Base-by-base conservation (phyloP, 1,140 invertebrate genomes). In the Euura lappo region DNA sequence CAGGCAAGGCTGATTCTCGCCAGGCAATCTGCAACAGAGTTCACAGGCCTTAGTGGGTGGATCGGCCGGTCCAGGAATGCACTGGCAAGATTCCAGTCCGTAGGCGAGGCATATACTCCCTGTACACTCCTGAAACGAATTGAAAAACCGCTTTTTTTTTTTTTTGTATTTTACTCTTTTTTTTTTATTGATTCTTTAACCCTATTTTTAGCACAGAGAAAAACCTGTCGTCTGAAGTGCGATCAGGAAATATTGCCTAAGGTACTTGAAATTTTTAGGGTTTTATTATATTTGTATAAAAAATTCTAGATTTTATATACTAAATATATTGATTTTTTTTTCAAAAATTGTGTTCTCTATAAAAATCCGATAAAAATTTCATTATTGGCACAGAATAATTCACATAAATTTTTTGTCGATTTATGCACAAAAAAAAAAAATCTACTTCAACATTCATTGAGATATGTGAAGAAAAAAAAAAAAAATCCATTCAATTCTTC, bases 61-160 rank as follows among this genome's bases (percentile, higher is more conserved):
- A 86, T 97, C 95, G 66, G 90, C 89, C 3, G 91, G 89, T 72
- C 92, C 90, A 60, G 94, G 91, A 79, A 94, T 90, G 88, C 96
- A 97, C 86, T 99, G 98, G 83, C 98, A 99, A 10, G 97, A 98
- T 87, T 98, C 96, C 84, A 99, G 90, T 42, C 96, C 96, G 84
- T 98, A 98, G 4, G 94, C 94, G 72, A 96, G 88, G 85, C 97
- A 98, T 80, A 98, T 96, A 64, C 96, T 97, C 0, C 96, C 96
- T 0, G 95, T 96, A 80, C 97, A 98, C 86, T 97, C 94, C 93
- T 94, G 75, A 2, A 83, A 84, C 79, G 79, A 8, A 51, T 51
- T 51, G 7, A 8, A 51, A 51, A 51, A 51, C 47, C 7, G 47
- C n/a, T 1, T 51, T 51, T 7, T 51, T 51, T 51, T 8, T 7